These are phyloP conservation scores for Lagocephalus sceleratus DNA, from an alignment of 2,797 vertebrate species.

Conservation along the genomic window DNA sequence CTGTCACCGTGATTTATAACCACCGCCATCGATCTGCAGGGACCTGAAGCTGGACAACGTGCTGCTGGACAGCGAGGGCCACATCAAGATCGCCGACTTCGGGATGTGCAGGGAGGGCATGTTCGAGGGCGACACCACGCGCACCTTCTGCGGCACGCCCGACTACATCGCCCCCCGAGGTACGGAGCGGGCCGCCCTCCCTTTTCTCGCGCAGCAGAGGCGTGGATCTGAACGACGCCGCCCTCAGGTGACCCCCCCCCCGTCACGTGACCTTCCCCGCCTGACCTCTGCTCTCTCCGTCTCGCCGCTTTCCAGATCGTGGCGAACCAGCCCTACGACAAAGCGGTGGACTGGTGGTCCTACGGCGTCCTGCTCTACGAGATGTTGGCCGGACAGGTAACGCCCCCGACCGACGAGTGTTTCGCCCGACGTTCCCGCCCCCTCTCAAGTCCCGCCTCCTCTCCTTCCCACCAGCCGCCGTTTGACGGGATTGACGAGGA, in stretches of 20 bases:
- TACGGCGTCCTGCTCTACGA: conserved; percentile 90
- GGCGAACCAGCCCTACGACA: conserved; percentile 88
- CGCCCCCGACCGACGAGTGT: conserved; percentile 8
- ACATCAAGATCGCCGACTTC: conserved; percentile 93
- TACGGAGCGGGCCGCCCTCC: conserved; percentile 33
- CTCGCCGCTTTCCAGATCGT: conserved; percentile 77
- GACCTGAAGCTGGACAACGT: conserved; percentile 93
- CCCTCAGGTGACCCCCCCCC: neutral
- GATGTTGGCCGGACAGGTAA: conserved; percentile 91
- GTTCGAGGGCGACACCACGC: conserved; percentile 82
- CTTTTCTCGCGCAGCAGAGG: neutral
- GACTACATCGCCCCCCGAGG: conserved; percentile 93
- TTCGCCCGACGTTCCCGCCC: conserved; percentile 21
- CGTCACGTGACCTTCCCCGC: conserved; percentile 22
- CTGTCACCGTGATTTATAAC: conserved; percentile 52
- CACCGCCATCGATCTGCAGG: conserved; percentile 62
- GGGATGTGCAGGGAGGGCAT: conserved; percentile 93
- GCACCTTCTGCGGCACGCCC: conserved; percentile 91
- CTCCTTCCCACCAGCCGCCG: conserved; percentile 75
- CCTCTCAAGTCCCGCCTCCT: conserved; percentile 6
- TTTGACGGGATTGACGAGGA: conserved; percentile 92
- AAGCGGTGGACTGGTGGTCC: conserved; percentile 93
- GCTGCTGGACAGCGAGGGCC: conserved; percentile 86
- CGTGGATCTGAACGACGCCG: neutral
- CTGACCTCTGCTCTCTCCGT: neutral